These are phyloP conservation scores for Pempheris klunzingeri DNA, from an alignment of 2,797 vertebrate genomes.

Conservation along the genomic window DNA sequence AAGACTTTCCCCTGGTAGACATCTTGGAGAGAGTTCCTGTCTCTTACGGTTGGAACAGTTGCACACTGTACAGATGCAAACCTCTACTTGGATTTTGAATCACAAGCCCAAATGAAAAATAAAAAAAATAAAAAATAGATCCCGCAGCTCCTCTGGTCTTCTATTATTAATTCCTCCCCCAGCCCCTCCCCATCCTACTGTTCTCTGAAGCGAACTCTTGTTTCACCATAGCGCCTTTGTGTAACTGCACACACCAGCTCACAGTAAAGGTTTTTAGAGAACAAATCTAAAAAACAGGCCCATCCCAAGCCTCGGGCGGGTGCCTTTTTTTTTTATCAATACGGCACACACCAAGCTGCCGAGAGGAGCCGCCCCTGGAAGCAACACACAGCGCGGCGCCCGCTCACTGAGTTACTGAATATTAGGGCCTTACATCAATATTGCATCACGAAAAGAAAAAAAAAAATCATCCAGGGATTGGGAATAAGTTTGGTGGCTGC, in stretches of 20 bases:
- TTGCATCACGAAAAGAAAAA: constrained; percentile 20
- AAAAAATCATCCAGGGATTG: constrained; percentile 5
- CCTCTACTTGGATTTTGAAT: background rate
- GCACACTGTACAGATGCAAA: background rate
- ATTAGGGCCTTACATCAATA: constrained; percentile 48
- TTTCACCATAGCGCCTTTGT: constrained; percentile 7
- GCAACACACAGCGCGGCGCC: background rate
- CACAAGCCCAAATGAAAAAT: background rate
- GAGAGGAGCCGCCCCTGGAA: background rate
- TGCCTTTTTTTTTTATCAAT: background rate
- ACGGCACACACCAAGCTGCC: background rate
- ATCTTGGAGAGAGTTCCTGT: background rate
- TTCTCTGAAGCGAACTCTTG: constrained; percentile 6
- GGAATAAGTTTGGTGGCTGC: background rate
- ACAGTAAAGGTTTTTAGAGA: constrained; percentile 7
- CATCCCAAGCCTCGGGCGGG: constrained; percentile 16
- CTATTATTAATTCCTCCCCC: constrained; percentile 39
- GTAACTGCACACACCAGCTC: background rate
- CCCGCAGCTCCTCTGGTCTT: background rate
- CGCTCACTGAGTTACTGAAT: background rate
- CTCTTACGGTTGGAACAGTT: constrained; percentile 4
- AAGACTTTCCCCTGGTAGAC: background rate
- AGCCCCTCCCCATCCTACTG: constrained; percentile 8
- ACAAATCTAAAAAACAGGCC: constrained; percentile 32
- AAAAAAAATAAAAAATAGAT: background rate